A percentile compares a stretch with the other conserved stretches of the same genome.
Conservation (phyloP, 2,797 vertebrate species). For the Cheirogaleus major region DNA sequence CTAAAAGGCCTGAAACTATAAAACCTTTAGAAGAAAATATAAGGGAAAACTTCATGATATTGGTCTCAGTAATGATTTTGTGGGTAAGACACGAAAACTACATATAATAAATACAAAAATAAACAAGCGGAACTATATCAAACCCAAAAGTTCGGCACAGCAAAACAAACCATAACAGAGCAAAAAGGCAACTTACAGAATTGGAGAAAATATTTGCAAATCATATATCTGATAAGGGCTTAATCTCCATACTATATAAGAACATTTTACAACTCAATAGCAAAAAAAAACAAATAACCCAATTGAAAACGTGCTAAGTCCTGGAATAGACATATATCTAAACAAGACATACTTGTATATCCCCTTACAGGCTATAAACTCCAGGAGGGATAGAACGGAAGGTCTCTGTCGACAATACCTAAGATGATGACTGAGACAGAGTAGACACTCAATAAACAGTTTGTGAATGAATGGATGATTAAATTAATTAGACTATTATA, state of each 20-base stretch:
- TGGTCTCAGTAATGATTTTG: not conserved
- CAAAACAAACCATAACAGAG: not conserved
- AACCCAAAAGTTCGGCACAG: not conserved
- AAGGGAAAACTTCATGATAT: not conserved
- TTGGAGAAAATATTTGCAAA: not conserved
- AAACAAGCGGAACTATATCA: not conserved
- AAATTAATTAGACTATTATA: not conserved
- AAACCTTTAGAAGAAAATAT: not conserved
- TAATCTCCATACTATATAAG: not conserved
- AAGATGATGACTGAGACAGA: not conserved
- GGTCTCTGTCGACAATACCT: not conserved
- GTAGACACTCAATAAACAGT: not conserved
- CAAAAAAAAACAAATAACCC: not conserved
- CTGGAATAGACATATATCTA: not conserved
- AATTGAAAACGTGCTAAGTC: not conserved
- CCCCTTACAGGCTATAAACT: not conserved
- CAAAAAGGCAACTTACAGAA: not conserved
- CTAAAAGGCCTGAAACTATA: not conserved
- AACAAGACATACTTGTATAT: not conserved
- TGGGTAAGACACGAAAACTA: not conserved
- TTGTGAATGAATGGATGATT: not conserved
- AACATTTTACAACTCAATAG: not conserved
- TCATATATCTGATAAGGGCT: not conserved
- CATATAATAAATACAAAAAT: not conserved
- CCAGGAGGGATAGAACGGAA: not conserved